A percentile compares a stretch with the other conserved stretches of the same genome.
These are phyloP conservation scores for Gibbula magus DNA, from an alignment of 2,888 invertebrate genomes.

Conservation along the genomic window DNA sequence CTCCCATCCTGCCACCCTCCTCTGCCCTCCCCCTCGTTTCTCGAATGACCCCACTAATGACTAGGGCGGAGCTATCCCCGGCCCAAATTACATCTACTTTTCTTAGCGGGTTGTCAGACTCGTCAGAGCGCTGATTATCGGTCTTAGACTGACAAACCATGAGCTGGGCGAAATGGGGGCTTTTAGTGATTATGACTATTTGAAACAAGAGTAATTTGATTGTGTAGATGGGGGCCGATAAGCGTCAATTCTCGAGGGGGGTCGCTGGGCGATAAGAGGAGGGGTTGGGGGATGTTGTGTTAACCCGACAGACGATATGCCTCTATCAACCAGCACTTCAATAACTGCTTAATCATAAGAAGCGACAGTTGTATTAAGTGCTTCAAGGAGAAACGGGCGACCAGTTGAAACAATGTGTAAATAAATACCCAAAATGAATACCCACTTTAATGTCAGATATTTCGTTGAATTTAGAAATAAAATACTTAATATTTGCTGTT, in stretches of 20 bases:
- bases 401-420: too few relatives aligned
- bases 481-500: too few relatives aligned
- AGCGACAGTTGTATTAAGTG: too few relatives aligned
- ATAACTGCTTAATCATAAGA: too few relatives aligned
- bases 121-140: background rate
- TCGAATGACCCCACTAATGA: conserved; percentile 17
- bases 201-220: conserved; percentile 14
- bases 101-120: background rate
- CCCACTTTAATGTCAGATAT: too few relatives aligned
- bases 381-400: too few relatives aligned
- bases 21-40: background rate
- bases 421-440: too few relatives aligned
- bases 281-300: background rate
- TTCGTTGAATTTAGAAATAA: too few relatives aligned
- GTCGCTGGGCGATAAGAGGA: background rate
- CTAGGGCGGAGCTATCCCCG: conserved; percentile 2
- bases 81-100: conserved; percentile 22
- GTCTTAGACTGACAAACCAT: background rate
- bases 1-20: background rate
- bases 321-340: too few relatives aligned
- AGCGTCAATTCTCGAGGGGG: background rate
- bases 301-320: too few relatives aligned
- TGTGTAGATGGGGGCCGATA: background rate
- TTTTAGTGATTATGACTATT: background rate
- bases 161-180: background rate